phyloP scores from a whole-genome alignment of 1,140 invertebrate genomes.

The Calycopis cecrops region DNA sequence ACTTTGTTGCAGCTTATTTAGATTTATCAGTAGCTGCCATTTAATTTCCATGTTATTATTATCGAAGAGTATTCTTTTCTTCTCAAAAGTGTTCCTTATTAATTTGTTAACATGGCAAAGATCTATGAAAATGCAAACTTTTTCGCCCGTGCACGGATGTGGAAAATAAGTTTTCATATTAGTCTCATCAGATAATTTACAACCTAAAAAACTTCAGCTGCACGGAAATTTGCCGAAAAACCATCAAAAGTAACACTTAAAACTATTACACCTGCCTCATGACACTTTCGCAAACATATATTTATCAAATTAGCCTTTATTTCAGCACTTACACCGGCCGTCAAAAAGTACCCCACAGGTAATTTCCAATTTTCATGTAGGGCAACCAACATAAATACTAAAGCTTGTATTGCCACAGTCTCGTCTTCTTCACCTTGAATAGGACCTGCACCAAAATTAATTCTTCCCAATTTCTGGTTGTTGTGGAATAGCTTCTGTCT shows the following conservation, averaged over 20 bases:
- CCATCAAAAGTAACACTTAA: slow-evolving; percentile 7
- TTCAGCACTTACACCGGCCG: background rate
- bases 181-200: background rate
- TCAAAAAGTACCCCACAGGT: slow-evolving; percentile 15
- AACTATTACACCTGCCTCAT: slow-evolving; percentile 28
- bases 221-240: background rate
- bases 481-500: background rate
- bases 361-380: slow-evolving; percentile 20
- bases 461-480: background rate
- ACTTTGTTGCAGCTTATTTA: too few species aligned
- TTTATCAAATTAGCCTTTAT: slow-evolving; percentile 30
- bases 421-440: background rate
- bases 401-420: slow-evolving; percentile 14
- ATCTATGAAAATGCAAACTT: background rate
- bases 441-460: background rate
- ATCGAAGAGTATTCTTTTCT: background rate
- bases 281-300: slow-evolving; percentile 25
- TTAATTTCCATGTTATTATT: background rate
- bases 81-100: background rate
- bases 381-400: slow-evolving; percentile 19
- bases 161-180: background rate
- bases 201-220: background rate
- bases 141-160: background rate
- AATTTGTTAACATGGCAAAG: background rate
- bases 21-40: too few species aligned